Percentiles rank a stretch among this genome's conserved stretches.
Evolutionary conservation across 92 coral and sea anemone species (phyloP).

Genomic region (Actinostola sp.): DNA sequence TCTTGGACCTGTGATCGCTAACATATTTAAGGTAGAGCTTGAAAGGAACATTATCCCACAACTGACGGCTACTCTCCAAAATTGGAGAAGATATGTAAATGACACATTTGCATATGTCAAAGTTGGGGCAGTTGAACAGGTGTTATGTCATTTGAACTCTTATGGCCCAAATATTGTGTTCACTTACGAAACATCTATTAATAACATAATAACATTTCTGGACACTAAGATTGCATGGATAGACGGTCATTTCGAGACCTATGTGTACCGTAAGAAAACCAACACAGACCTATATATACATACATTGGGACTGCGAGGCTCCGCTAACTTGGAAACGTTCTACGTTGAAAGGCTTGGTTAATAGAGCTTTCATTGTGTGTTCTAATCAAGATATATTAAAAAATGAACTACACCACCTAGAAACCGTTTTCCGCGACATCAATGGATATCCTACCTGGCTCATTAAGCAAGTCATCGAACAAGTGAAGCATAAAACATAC

Average conservation of each 20-base stretch:
- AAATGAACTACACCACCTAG: background rate
- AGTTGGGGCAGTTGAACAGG: background rate
- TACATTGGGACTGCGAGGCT: constrained; percentile 8
- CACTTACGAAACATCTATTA: background rate
- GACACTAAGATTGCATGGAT: background rate
- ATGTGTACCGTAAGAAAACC: constrained; percentile 17
- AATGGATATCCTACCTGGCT: background rate
- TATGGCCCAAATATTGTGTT: background rate
- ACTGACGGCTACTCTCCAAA: background rate
- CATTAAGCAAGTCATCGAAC: no score
- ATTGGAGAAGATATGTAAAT: constrained; percentile 19
- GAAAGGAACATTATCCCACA: constrained; percentile 5
- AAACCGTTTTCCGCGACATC: background rate
- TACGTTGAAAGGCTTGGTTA: no score
- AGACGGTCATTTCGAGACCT: background rate
- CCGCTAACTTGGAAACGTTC: constrained; percentile 19
- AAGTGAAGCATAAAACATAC: no score
- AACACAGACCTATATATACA: constrained; percentile 23
- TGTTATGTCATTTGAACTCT: background rate
- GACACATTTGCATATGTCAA: constrained; percentile 17
- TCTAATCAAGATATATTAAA: background rate
- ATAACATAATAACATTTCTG: background rate
- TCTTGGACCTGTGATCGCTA: constrained; percentile 23
- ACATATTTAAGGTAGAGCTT: constrained; percentile 9
- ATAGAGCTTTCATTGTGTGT: constrained; percentile 15